Evolutionary conservation across 92 coral and sea anemone species (phyloP).

Genomic region (Anthopleura xanthogrammica): DNA sequence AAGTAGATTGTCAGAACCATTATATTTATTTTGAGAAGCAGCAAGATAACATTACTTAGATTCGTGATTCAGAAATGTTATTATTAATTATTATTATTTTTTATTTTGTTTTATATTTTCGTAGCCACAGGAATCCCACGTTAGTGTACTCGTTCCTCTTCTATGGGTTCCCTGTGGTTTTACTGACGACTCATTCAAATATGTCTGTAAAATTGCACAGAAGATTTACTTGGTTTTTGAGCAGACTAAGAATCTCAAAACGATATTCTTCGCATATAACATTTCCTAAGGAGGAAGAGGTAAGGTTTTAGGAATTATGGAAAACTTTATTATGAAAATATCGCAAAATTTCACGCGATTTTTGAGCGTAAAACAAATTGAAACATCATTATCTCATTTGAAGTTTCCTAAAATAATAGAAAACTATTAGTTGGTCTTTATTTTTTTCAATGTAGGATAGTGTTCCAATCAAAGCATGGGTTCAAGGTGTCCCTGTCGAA

Average conservation of each 20-base stretch:
- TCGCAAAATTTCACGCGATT: background rate
- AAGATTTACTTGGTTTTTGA: background rate
- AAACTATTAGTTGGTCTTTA: background rate
- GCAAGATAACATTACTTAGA: too few species aligned
- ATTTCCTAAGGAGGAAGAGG: constrained; percentile 16
- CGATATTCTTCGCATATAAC: constrained; percentile 10
- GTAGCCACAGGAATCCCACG: too few species aligned
- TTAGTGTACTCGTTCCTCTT: too few species aligned
- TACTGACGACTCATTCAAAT: background rate
- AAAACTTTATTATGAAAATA: background rate
- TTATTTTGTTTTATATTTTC: too few species aligned
- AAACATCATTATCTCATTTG: background rate
- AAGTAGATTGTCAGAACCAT: too few species aligned
- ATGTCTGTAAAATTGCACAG: background rate
- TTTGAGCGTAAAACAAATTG: background rate
- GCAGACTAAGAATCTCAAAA: background rate
- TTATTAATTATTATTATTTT: too few species aligned
- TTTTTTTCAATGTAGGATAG: constrained; percentile 21
- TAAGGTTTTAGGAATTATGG: background rate
- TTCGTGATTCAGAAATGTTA: too few species aligned
- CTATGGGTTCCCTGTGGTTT: constrained; percentile 2
- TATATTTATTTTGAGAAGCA: too few species aligned
- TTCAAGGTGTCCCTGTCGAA: constrained; percentile 72
- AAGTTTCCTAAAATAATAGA: background rate
- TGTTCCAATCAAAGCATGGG: constrained; percentile 77